Evolutionary conservation across 2,797 vertebrate species (phyloP), one percentile per base, ranked within the genome.

Genomic region (Trematomus bernacchii): DNA sequence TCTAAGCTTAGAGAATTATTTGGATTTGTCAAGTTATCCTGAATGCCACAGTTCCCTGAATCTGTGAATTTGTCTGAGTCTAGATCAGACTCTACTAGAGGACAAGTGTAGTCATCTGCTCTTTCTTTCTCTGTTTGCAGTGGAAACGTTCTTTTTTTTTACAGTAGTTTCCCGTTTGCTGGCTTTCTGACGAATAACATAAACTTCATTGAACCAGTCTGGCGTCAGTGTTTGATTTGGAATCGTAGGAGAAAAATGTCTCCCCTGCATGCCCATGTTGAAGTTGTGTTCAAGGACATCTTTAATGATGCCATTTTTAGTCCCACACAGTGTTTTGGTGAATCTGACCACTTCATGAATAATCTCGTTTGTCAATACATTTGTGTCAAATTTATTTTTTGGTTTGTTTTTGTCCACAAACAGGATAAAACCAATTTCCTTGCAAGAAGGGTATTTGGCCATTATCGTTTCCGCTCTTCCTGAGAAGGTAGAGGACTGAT

Each of bases 201-300:
- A 27, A 27, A 27, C 27, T 27, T 27, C 4, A 27, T 27, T 27
- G 27, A 27, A 27, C 27, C 27, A 27, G 27, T 27, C 1, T 0
- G 40, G 48, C 4, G 5, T 10, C 12, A 19, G 48, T n/a, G 0
- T 19, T 10, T 13, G 1, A 0, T 19, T 8, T 13, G 1, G 4
- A 19, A 21, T 37, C 8, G 33, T 7, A 37, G 33, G 33, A 37
- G 33, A 9, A 37, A 7, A 37, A 37, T 37, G 1, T 37, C 33
- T 37, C 33, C 33, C 33, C 33, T 37, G 33, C 33, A 37, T 37
- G 33, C 50, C 43, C 30, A 57, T 18, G 48, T 37, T 71, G n/a
- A 86, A 81, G 66, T 86, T 83, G 68, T 81, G 78, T 15, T 80
- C 44, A 7, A 86, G 43, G 4, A 86, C 3, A 7, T 66, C 69